These are phyloP conservation scores for Piezodorus guildinii DNA, from an alignment of 1,140 invertebrate genomes.

Conservation along the genomic window DNA sequence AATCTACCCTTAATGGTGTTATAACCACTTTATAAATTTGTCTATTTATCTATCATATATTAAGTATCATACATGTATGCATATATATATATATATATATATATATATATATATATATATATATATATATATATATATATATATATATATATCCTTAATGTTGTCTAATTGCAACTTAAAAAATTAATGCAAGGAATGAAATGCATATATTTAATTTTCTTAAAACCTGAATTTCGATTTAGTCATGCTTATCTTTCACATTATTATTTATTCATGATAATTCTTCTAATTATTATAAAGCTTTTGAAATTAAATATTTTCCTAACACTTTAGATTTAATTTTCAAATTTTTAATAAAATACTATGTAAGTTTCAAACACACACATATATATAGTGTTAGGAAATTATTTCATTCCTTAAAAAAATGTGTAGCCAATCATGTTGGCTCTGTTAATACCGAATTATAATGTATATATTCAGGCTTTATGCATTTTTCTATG, in stretches of 20 bases:
- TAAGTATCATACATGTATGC: not conserved
- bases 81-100: not conserved
- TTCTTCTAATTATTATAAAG: slow-evolving; percentile 3
- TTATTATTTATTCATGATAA: not conserved
- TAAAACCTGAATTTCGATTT: not conserved
- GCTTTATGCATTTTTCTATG: not conserved
- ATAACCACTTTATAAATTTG: slow-evolving; percentile 13
- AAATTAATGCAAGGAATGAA: slow-evolving; percentile 10
- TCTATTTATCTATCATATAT: slow-evolving; percentile 18
- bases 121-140: too few species aligned
- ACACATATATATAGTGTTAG: not conserved
- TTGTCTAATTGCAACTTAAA: not conserved
- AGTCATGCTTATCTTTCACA: not conserved
- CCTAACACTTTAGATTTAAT: not conserved
- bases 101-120: too few species aligned
- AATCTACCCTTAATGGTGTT: slow-evolving; percentile 23
- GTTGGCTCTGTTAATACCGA: not conserved
- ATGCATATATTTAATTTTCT: slow-evolving; percentile 8
- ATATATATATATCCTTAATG: too few species aligned
- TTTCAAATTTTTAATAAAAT: slow-evolving; percentile 5
- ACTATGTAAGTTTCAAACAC: not conserved
- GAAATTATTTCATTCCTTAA: slow-evolving; percentile 1
- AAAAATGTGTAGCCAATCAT: not conserved
- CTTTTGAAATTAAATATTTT: slow-evolving; percentile 8
- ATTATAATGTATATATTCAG: not conserved